Evolutionary conservation across 2,797 vertebrate species (phyloP), one percentile per base, ranked within the genome.

Genomic region (Phoeniculus purpureus): DNA sequence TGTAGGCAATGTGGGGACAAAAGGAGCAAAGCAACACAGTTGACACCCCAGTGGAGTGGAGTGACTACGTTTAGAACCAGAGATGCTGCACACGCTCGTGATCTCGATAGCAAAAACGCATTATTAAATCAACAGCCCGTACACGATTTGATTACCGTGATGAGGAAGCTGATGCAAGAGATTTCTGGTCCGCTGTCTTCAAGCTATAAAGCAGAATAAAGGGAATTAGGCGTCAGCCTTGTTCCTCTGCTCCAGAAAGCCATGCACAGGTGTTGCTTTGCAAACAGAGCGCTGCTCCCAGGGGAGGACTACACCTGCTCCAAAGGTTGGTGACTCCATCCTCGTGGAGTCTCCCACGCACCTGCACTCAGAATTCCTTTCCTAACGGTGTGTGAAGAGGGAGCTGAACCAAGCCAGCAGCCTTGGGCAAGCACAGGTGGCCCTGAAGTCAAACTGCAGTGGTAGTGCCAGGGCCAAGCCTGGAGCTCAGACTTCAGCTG

Each of bases 131-230:
- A 94, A 65, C 79, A 85, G 25, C 23, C 27, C 26, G 32, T 68
- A n/a, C 3, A 6, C 67, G 86, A 62, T 92, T 86, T 82, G 87
- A 92, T 94, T 91, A 58, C 47, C 16, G 9, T 55, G 75, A 88
- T 88, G 43, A 51, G 75, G 79, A 87, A 92, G 72, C 55, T 90
- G 75, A 59, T 88, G 77, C 79, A 68, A 51, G 85, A 51, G 84
- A 81, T 85, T 95, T 95, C 55, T 93, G 61, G 59, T 95, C n/a
- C 72, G 48, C 47, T 88, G 72, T 93, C 81, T 95, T 94, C 61
- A 74, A 86, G 68, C 68, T 74, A 77, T 12, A 9, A 94, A 93
- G 81, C 34, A 62, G 23, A 89, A 86, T 92, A 86, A 82, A 90
- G 56, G 51, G 72, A 85, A 86, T 90, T 91, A 72, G 68, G 71